Base-by-base conservation (phyloP, 2,888 invertebrate species). In the Nudaria mundana region DNA sequence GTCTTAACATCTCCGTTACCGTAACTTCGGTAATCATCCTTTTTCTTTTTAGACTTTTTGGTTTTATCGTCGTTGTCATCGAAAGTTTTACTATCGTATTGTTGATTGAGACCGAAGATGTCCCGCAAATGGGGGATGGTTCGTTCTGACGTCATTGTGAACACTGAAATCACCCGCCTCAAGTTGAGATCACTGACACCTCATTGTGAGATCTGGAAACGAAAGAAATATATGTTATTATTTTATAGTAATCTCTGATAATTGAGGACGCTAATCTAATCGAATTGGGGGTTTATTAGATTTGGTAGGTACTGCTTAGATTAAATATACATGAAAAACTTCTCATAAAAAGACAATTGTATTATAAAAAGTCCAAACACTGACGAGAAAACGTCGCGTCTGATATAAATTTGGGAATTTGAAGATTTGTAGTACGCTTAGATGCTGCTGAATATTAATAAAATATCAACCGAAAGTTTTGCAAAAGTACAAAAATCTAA, bases 91-190 rank as follows among this genome's bases (percentile, higher is more conserved):
- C 76, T 67, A 40, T 89, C 88, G 67, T 89, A 88, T 56, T 88
- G 90, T 65, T 89, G 90, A 66, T 88, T 91, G 63, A 92, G 90
- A 34, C 93, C 91, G 74, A 93, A 93, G 69, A 93, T 93, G 79
- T 95, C 94, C 66, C 94, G 89, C 56, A 94, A 89, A 70, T 94
- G 94, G 49, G 94, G 93, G 66, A 94, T 94, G 75, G 92, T 92
- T 61, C 94, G 90, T 70, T 94, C 94, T 44, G 93, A 91, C 54
- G 93, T 91, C 91, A 92, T 92, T 59, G 75, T 88, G 79, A 48
- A 33, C 34, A 25, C 25, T 34, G 25, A 16, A 13, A 48, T 57
- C 55, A 58, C 63, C 61, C 76, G 72, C 73, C 68, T 45, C 40
- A 48, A 46, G 36, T 47, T 28, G 49, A 50, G 66, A 71, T 82